Evolutionary conservation across 2,797 vertebrate species (phyloP), one percentile per base, ranked within the genome.

Genomic region (Crocidura indochinensis): DNA sequence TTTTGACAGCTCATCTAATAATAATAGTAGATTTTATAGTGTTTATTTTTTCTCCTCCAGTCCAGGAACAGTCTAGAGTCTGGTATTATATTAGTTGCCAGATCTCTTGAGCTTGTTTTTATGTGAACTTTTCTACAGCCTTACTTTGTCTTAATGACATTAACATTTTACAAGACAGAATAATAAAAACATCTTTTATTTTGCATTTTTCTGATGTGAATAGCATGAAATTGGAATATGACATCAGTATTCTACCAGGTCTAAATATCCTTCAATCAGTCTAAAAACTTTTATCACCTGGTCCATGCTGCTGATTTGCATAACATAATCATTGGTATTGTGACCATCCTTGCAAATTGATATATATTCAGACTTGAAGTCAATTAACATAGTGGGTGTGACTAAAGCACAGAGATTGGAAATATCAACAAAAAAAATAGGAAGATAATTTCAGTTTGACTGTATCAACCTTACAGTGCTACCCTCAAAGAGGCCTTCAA

Each of bases 171-270:
- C 78, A 60, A 60, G 56, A 20, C 56, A 60, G 56, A 60, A 17
- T 62, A 88, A 91, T 56, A 85, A 91, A 94, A 74, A 60, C 2
- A 80, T 80, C 68, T 3, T 27, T 87, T 38, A 81, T 72, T 92
- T 71, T 92, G 56, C 78, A 72, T 87, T 81, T 90, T 46, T 62
- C 87, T 88, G 11, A 44, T 56, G 26, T 74, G 60, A 80, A 85
- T 47, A 88, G 69, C 44, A 74, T 78, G 64, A 87, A 26, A 15
- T 67, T 31, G 38, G 38, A 38, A 38, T 38, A 68, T 51, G 20
- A 38, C 51, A 53, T 81, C 80, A 62, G 27, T 77, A 44, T 67
- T 14, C 56, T 22, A 68, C 0, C 72, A 56, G 27, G 10, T 88
- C 26, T 85, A 29, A 73, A 11, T 65, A 22, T 60, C 22, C 46